Evolutionary conservation across 2,797 vertebrate species (phyloP), one percentile per base, ranked within the genome.

Genomic region (Taeniopygia guttata): DNA sequence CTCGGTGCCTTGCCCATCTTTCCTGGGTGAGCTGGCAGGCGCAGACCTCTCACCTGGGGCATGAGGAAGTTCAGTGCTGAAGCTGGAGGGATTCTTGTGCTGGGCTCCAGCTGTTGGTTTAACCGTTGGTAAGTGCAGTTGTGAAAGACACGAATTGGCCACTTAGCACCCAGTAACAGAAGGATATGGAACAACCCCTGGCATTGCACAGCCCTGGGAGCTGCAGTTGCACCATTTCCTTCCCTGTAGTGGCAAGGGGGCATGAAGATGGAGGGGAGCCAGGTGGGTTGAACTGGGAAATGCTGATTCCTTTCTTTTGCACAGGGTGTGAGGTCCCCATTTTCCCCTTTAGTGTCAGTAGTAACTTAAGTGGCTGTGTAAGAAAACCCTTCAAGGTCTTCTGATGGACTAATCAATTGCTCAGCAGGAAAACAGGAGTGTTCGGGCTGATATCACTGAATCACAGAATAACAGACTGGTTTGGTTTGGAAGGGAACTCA

Each of bases 221-320:
- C 79, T 40, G 46, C 36, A 9, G 13, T 95, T 95, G 93, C 63
- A 25, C 30, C 66, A 36, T 80, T 95, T 96, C 96, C 93, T 92
- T 60, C 81, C 46, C 89, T 26, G 49, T 0, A 4, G 20, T 0
- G 2, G 15, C 32, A 66, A 80, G 14, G 0, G 0, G 46, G 42
- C 3, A 2, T 2, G 7, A 42, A 21, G 56, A 6, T 26, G 80
- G 67, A 75, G 63, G 32, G 42, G 15, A 73, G 30, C 46, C 46
- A 32, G 10, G 10, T 1, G 42, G 56, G 51, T 43, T 67, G 30
- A 10, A 63, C 3, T 27, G 72, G 68, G 56, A 43, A 58, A 36
- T 1, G 23, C 45, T 10, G 22, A 3, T 34, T 30, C 23, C 40
- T 27, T 66, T 32, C 56, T 84, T 42, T 13, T 19, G 34, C 27